A percentile compares a stretch with the other conserved stretches of the same genome.
These are phyloP conservation scores for Micronycteris hirsuta DNA, from an alignment of 2,113 vertebrate species.

Conservation along the genomic window DNA sequence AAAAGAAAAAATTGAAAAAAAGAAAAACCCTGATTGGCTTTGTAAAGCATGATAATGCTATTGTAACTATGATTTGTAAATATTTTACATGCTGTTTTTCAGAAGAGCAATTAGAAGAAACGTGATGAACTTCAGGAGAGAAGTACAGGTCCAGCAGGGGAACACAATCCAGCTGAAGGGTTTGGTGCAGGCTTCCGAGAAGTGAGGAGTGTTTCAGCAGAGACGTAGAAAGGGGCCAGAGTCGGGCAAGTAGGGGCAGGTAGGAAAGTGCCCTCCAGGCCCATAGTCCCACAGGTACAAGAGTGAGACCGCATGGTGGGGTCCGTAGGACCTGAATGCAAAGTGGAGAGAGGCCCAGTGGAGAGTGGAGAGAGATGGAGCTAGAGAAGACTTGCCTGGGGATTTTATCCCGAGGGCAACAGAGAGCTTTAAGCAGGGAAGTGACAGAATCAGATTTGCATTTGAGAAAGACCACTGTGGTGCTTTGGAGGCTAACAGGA, in stretches of 20 bases:
- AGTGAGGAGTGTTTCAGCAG: background rate
- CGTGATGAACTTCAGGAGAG: background rate
- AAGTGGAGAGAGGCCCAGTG: background rate
- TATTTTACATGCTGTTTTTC: background rate
- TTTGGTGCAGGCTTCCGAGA: background rate
- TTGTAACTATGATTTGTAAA: constrained; percentile 4
- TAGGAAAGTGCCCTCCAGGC: background rate
- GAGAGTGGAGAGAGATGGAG: background rate
- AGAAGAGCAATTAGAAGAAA: background rate
- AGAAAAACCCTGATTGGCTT: background rate
- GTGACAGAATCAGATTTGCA: background rate
- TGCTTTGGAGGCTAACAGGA: background rate
- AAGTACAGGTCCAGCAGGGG: background rate
- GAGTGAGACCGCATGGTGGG: background rate
- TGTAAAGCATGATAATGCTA: background rate
- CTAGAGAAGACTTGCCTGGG: background rate
- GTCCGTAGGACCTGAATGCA: background rate
- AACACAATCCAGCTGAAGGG: background rate
- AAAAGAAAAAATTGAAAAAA: constrained; percentile 4
- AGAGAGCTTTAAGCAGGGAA: background rate
- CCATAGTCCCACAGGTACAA: background rate
- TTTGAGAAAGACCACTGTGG: background rate
- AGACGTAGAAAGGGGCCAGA: background rate
- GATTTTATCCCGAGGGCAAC: background rate
- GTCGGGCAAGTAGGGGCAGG: background rate